phyloP scores from a whole-genome alignment of 2,797 vertebrate species.

The Macropus fuliginosus region DNA sequence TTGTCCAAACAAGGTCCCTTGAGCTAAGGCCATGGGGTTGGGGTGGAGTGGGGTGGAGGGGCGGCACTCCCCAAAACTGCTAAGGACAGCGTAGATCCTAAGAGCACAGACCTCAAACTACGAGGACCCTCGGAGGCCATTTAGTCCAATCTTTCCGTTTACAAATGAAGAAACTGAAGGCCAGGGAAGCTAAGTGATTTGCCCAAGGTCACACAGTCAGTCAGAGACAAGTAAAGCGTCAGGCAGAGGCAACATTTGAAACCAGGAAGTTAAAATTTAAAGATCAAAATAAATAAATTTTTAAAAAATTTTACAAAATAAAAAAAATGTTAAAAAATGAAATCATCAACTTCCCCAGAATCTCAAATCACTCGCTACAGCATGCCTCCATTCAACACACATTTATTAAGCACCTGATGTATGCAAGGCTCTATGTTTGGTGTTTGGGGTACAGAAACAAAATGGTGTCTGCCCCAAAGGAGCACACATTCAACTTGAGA shows the following conservation, averaged over 20 bases:
- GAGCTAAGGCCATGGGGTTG: conserved; percentile 29
- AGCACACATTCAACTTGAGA: not conserved
- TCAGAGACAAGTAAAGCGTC: not conserved
- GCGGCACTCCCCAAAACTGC: conserved; percentile 54
- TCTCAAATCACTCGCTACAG: not conserved
- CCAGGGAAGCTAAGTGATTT: not conserved
- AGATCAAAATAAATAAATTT: not conserved
- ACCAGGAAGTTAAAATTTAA: not conserved
- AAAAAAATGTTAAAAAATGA: not conserved
- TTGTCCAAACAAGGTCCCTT: conserved; percentile 78
- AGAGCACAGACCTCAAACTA: conserved; percentile 73
- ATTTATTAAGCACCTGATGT: not conserved
- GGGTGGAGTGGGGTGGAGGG: not conserved
- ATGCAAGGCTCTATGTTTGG: not conserved
- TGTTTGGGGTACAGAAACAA: not conserved
- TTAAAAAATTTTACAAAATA: too few relatives aligned
- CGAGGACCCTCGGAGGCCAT: conserved; percentile 44
- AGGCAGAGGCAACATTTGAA: not conserved
- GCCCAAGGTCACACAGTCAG: not conserved
- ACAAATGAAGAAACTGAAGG: not conserved
- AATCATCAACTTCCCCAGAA: not conserved
- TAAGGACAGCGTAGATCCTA: conserved; percentile 66
- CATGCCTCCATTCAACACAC: not conserved
- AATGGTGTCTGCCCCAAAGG: not conserved
- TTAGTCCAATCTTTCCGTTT: not conserved